Evolutionary conservation across 2,888 invertebrate species (phyloP).

Genomic region (Aleiodes alternator): DNA sequence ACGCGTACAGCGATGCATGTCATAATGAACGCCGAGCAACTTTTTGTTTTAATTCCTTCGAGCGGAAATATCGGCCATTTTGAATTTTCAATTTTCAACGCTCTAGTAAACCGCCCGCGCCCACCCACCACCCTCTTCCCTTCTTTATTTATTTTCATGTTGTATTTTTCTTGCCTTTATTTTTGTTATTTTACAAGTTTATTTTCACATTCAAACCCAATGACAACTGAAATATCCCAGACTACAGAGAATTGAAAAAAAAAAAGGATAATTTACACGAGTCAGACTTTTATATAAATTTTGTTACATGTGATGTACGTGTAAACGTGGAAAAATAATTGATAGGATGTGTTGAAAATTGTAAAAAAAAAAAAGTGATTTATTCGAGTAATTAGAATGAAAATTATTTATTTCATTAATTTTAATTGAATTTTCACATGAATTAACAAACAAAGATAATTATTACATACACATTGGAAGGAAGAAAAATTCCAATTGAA

Average conservation of each 20-base stretch:
- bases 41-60: slow-evolving; percentile 75
- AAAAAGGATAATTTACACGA: slow-evolving; percentile 11
- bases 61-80: slow-evolving; percentile 76
- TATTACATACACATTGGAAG: no score
- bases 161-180: not conserved
- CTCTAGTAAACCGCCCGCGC: slow-evolving; percentile 73
- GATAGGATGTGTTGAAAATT: slow-evolving; percentile 2
- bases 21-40: slow-evolving; percentile 74
- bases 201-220: not conserved
- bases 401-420: no score
- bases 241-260: not conserved
- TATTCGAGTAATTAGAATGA: no score
- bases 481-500: no score
- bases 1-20: slow-evolving; percentile 74
- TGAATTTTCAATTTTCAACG: slow-evolving; percentile 76
- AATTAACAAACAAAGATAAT: no score
- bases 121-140: slow-evolving; percentile 55
- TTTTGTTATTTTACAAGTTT: not conserved
- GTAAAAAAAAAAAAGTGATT: no score
- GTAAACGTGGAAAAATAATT: not conserved
- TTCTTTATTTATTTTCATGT: slow-evolving; percentile 40
- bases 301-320: not conserved
- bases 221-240: slow-evolving; percentile 22
- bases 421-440: no score
- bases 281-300: slow-evolving; percentile 2